These are phyloP conservation scores for Acleris laterana DNA, from an alignment of 2,888 invertebrate genomes.

Conservation along the genomic window DNA sequence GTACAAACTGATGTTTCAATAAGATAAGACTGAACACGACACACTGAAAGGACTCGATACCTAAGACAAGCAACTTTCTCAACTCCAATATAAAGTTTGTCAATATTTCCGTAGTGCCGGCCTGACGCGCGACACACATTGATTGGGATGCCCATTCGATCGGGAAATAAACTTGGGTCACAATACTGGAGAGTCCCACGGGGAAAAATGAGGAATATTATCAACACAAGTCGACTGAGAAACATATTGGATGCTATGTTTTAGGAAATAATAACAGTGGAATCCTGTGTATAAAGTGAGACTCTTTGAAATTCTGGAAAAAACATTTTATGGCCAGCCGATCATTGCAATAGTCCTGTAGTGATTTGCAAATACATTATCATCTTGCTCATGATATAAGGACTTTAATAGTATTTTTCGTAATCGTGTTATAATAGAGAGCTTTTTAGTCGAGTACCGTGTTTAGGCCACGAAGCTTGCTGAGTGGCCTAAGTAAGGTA, in stretches of 20 bases:
- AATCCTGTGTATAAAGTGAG: too few species aligned
- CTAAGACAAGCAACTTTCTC: conserved; percentile 33
- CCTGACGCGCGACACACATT: conserved; percentile 66
- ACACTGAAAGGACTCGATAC: conserved; percentile 32
- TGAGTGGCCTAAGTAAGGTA: too few species aligned
- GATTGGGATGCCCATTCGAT: conserved; percentile 66
- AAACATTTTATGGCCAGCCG: too few species aligned
- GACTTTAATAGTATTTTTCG: too few species aligned
- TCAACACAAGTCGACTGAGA: background rate
- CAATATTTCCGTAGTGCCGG: conserved; percentile 69
- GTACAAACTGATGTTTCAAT: conserved; percentile 4
- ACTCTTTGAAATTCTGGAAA: too few species aligned
- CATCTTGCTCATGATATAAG: too few species aligned
- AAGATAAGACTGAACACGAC: conserved; percentile 37
- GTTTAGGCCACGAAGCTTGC: too few species aligned
- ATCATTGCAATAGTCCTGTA: too few species aligned
- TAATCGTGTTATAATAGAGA: too few species aligned
- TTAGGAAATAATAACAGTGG: background rate
- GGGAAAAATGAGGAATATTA: conserved; percentile 35
- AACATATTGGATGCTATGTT: background rate
- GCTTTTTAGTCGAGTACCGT: too few species aligned
- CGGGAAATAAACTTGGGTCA: conserved; percentile 70
- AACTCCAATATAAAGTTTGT: conserved; percentile 75
- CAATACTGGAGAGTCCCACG: conserved; percentile 42
- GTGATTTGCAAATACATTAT: too few species aligned